Evolutionary conservation across 1,140 invertebrate genomes (phyloP).

Genomic region (Trichonephila inaurata): DNA sequence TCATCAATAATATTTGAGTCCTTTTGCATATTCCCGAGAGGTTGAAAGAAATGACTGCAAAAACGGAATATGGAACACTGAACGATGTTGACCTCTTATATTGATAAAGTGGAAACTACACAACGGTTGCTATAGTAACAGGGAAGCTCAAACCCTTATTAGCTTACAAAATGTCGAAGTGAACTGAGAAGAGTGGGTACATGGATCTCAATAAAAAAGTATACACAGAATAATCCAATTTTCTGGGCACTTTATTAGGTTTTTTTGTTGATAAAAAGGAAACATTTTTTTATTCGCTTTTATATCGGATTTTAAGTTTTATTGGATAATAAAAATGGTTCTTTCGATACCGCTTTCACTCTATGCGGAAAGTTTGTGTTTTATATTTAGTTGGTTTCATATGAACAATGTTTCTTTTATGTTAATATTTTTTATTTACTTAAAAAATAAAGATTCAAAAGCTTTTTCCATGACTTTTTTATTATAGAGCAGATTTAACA

Average conservation of each 20-base stretch:
- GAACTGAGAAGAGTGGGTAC: not conserved
- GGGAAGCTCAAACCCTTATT: constrained; percentile 12
- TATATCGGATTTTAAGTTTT: not conserved
- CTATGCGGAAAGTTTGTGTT: not conserved
- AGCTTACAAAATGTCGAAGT: not conserved
- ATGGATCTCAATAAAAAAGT: not conserved
- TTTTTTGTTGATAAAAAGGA: not conserved
- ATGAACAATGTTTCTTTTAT: not conserved
- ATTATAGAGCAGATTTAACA: no score
- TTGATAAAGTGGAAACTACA: constrained; percentile 25
- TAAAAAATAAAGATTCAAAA: no score
- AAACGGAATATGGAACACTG: constrained; percentile 27
- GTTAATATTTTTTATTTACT: no score
- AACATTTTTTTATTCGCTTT: not conserved
- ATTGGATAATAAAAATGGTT: not conserved
- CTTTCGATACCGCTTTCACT: not conserved
- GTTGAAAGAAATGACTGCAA: constrained; percentile 14
- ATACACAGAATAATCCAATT: constrained; percentile 31
- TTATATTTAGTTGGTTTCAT: not conserved
- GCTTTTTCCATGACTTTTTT: no score
- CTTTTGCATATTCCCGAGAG: constrained; percentile 18
- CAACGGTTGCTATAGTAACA: constrained; percentile 24
- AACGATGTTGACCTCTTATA: constrained; percentile 40
- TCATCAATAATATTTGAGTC: constrained; percentile 41
- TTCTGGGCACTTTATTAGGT: not conserved